Conservation (phyloP, 1,140 invertebrate species). For the Anastrepha obliqua region DNA sequence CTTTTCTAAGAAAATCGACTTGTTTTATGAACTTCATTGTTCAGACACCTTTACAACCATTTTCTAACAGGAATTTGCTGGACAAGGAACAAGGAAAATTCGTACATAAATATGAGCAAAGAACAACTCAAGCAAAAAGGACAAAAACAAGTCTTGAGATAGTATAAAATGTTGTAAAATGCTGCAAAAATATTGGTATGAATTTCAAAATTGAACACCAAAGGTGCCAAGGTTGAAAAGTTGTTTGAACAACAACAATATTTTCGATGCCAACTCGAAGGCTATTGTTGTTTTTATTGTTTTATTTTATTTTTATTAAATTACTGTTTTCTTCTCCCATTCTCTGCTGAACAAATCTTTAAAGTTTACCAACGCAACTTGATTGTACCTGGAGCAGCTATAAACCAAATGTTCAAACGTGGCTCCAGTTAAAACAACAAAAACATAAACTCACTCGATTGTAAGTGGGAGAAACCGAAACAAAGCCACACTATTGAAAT, state of each 20-base stretch:
- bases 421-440: neutral
- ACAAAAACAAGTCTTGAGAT: too few species aligned
- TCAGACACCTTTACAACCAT: too few species aligned
- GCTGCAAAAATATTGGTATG: neutral
- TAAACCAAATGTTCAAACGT: neutral
- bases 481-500: neutral
- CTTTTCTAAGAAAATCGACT: too few species aligned
- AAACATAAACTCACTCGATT: neutral
- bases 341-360: neutral
- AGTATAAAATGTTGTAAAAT: too few species aligned
- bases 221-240: neutral
- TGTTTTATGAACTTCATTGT: too few species aligned
- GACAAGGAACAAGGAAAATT: too few species aligned
- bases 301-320: neutral
- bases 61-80: too few species aligned
- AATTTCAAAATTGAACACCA: neutral
- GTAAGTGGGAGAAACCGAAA: neutral
- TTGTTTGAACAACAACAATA: neutral
- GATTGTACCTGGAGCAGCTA: neutral
- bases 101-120: too few species aligned
- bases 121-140: too few species aligned
- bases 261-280: neutral
- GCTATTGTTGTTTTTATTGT: neutral
- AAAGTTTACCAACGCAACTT: constrained; percentile 13
- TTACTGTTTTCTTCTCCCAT: neutral